Percentiles rank a stretch among this genome's conserved stretches.
Conservation (phyloP, 2,888 invertebrate species). For the Plusia festucae region DNA sequence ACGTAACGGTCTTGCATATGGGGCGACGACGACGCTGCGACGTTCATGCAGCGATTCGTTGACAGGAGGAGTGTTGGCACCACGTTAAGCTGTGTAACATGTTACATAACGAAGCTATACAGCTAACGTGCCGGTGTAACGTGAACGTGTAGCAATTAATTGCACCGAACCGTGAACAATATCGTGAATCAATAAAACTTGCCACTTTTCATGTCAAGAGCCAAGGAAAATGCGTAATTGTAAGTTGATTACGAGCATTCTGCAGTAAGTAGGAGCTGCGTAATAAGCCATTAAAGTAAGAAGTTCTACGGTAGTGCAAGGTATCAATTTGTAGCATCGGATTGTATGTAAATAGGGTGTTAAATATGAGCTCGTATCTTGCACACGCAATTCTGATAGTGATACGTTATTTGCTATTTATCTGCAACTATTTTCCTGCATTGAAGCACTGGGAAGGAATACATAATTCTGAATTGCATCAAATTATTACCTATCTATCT, state of each 20-base stretch:
- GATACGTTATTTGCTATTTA: slow-evolving; percentile 28
- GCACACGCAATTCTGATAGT: slow-evolving; percentile 22
- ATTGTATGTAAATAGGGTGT: slow-evolving; percentile 47
- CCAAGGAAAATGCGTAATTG: slow-evolving; percentile 41
- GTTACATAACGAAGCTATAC: slow-evolving; percentile 43
- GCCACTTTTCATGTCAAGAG: slow-evolving; percentile 60
- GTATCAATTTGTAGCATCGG: slow-evolving; percentile 41
- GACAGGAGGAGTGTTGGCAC: slow-evolving; percentile 51
- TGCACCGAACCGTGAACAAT: slow-evolving; percentile 52
- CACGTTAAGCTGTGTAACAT: slow-evolving; percentile 40
- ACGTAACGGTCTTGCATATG: slow-evolving; percentile 48
- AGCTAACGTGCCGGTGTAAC: slow-evolving; percentile 53
- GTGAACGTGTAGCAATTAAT: slow-evolving; percentile 56
- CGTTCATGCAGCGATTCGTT: slow-evolving; percentile 39
- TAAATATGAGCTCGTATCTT: slow-evolving; percentile 35
- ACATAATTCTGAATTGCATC: neutral
- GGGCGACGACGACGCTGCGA: slow-evolving; percentile 35
- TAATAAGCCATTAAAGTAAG: slow-evolving; percentile 41
- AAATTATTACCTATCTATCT: neutral
- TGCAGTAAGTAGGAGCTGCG: slow-evolving; percentile 35
- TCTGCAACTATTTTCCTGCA: slow-evolving; percentile 15
- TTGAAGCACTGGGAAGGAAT: neutral
- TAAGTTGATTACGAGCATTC: slow-evolving; percentile 43
- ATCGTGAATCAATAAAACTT: slow-evolving; percentile 64
- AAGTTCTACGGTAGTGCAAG: slow-evolving; percentile 38